Conservation (phyloP, 23 tunicate species). For the Styela plicata region DNA sequence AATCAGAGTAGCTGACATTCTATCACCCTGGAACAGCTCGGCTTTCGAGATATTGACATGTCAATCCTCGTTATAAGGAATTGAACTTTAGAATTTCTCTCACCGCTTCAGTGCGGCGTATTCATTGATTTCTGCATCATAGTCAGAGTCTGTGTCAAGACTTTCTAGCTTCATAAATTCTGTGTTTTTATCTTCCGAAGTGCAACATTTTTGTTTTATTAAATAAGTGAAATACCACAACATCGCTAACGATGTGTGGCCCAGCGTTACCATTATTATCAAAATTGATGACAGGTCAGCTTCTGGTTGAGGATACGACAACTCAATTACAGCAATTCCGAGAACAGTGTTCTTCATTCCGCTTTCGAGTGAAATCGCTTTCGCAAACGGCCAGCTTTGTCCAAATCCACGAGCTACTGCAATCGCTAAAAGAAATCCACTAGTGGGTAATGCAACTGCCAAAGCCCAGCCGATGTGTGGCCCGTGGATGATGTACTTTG, state of each 20-base stretch:
- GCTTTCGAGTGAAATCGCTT: slow-evolving; percentile 90
- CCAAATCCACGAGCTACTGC: slow-evolving; percentile 34
- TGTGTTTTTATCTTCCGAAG: not conserved
- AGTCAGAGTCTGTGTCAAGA: slow-evolving; percentile 16
- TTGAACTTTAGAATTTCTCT: too few species aligned
- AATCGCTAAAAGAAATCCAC: slow-evolving; percentile 61
- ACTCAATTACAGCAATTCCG: slow-evolving; percentile 87
- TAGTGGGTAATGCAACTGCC: slow-evolving; percentile 48
- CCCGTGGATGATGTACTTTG: slow-evolving; percentile 75
- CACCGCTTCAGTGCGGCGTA: not conserved
- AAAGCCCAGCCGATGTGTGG: slow-evolving; percentile 57
- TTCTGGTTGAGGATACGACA: slow-evolving; percentile 87
- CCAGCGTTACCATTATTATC: slow-evolving; percentile 71
- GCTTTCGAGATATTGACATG: too few species aligned
- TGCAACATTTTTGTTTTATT: slow-evolving; percentile 20
- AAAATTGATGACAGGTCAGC: slow-evolving; percentile 86
- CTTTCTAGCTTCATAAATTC: slow-evolving; percentile 9
- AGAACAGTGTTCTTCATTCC: slow-evolving; percentile 91
- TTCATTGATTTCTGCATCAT: not conserved
- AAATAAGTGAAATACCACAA: slow-evolving; percentile 62
- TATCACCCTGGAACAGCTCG: too few species aligned
- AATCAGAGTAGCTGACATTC: too few species aligned
- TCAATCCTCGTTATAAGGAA: too few species aligned
- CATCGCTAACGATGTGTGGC: slow-evolving; percentile 59
- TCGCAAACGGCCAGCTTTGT: slow-evolving; percentile 48